These are phyloP conservation scores for Cenopis cana DNA, from an alignment of 2,888 invertebrate species.

Conservation along the genomic window DNA sequence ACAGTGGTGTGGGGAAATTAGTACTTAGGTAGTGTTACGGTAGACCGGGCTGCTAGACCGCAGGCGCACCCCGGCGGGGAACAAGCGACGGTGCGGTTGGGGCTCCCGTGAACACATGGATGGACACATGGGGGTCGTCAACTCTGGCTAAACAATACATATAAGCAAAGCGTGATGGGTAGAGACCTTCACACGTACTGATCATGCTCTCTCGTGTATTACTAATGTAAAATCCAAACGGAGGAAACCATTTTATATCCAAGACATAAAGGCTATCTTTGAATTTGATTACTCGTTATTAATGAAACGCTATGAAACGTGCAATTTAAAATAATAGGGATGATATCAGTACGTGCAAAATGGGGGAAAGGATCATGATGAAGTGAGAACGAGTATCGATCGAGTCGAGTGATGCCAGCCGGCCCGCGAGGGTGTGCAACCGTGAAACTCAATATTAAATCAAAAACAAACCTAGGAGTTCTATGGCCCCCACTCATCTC, in stretches of 20 bases:
- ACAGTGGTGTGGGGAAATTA: constrained; percentile 34
- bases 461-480: constrained; percentile 88
- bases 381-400: constrained; percentile 29
- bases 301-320: background rate
- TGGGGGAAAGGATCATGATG: constrained; percentile 21
- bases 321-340: background rate
- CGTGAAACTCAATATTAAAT: constrained; percentile 80
- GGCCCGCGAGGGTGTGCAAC: constrained; percentile 68
- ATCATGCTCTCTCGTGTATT: constrained; percentile 3
- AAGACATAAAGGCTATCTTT: background rate
- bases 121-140: constrained; percentile 24
- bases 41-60: constrained; percentile 11
- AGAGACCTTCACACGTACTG: constrained; percentile 34
- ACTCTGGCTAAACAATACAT: constrained; percentile 29
- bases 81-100: constrained; percentile 17
- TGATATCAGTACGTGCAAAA: constrained; percentile 39
- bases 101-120: constrained; percentile 27
- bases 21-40: constrained; percentile 28
- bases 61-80: constrained; percentile 12
- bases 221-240: background rate
- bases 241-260: background rate
- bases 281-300: background rate
- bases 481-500: constrained; percentile 88
- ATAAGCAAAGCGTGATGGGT: constrained; percentile 41
- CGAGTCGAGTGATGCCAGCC: constrained; percentile 44